phyloP scores from a whole-genome alignment of 1,140 invertebrate species.

The Drosophila dunni region DNA sequence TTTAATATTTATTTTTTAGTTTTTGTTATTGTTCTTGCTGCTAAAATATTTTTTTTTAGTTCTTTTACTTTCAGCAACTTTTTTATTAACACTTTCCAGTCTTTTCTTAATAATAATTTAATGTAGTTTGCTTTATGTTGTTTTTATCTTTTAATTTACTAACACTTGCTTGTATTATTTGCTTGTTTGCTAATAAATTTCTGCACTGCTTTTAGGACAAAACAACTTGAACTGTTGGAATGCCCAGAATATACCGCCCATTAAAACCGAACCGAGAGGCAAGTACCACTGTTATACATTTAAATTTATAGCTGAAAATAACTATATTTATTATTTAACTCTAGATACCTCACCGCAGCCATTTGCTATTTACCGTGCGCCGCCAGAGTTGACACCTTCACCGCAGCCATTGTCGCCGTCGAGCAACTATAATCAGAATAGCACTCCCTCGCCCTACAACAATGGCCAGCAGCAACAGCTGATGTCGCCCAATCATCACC shows the following conservation, averaged over 20 bases:
- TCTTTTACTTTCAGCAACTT: too few relatives aligned
- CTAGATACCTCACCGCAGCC: constrained; percentile 80
- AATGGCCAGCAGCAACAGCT: constrained; percentile 65
- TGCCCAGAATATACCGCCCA: constrained; percentile 76
- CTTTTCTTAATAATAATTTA: not conserved
- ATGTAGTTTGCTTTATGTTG: not conserved
- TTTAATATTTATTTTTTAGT: too few relatives aligned
- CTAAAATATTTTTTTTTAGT: too few relatives aligned
- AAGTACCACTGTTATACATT: constrained; percentile 8
- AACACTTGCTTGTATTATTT: constrained; percentile 9
- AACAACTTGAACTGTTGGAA: constrained; percentile 77
- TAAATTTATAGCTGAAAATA: not conserved
- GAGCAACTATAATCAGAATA: constrained; percentile 79
- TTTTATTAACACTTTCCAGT: not conserved
- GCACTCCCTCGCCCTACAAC: constrained; percentile 77
- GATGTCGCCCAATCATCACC: constrained; percentile 56
- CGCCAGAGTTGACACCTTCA: constrained; percentile 76
- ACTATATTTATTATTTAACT: not conserved
- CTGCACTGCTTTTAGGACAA: constrained; percentile 56
- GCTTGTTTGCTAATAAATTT: constrained; percentile 25
- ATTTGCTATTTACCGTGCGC: constrained; percentile 71
- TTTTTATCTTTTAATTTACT: not conserved
- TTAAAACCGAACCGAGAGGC: constrained; percentile 84
- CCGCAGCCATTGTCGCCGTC: constrained; percentile 79
- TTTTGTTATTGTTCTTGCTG: too few relatives aligned